These are phyloP conservation scores for Drosophila sechellia DNA, from an alignment of 1,140 invertebrate species.

Conservation along the genomic window DNA sequence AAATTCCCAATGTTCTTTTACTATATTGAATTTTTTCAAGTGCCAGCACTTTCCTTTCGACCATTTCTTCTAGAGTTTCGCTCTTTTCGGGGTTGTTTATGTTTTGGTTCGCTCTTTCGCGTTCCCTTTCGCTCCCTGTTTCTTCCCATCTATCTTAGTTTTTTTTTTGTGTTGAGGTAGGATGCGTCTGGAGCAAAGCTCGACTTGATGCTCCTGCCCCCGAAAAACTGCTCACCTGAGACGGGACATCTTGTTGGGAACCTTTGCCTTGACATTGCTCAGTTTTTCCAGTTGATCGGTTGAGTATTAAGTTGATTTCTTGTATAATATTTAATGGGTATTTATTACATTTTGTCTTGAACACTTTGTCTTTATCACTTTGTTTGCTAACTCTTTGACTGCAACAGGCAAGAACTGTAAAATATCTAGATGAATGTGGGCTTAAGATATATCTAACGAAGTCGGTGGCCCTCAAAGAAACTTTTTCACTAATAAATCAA, in stretches of 20 bases:
- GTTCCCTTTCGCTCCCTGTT: background rate
- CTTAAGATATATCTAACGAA: conserved; percentile 23
- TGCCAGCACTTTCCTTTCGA: conserved; percentile 18
- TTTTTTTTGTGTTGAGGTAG: conserved; percentile 68
- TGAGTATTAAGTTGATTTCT: conserved; percentile 29
- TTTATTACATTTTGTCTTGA: conserved; percentile 76
- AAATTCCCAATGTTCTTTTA: too few relatives aligned
- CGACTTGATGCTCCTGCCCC: conserved; percentile 1
- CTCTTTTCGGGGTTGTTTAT: conserved; percentile 72
- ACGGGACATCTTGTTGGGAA: conserved; percentile 51
- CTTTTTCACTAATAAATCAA: conserved; percentile 53
- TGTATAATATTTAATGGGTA: conserved; percentile 59
- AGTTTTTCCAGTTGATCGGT: conserved; percentile 31
- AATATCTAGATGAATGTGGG: conserved; percentile 60
- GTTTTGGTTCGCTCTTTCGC: conserved; percentile 66
- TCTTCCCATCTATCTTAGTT: background rate
- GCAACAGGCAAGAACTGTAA: conserved; percentile 61
- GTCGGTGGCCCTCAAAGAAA: conserved; percentile 12
- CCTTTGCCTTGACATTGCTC: conserved; percentile 36
- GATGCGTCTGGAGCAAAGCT: conserved; percentile 44
- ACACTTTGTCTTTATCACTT: conserved; percentile 82
- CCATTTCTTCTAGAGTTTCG: conserved; percentile 30
- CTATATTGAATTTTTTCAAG: conserved; percentile 1
- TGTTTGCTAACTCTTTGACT: conserved; percentile 56
- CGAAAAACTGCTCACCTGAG: conserved; percentile 57